Percentiles rank a stretch among this genome's conserved stretches.
phyloP scores from a whole-genome alignment of 1,140 invertebrate species.

The Hylaeus anthracinus region DNA sequence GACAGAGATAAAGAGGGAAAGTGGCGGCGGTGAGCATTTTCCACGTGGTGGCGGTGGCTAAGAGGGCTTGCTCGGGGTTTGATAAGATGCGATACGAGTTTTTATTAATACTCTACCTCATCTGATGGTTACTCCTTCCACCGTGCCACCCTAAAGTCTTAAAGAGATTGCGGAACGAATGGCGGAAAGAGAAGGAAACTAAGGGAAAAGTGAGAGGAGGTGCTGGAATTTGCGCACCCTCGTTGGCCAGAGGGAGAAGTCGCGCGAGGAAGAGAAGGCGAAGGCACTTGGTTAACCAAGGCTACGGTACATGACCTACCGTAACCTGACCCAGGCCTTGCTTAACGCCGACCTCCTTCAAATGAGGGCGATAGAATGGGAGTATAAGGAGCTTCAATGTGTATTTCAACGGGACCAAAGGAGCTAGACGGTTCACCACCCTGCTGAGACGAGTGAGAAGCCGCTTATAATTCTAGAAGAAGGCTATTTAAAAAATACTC shows the following conservation, averaged over 20 bases:
- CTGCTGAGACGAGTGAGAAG: not conserved
- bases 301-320: conserved; percentile 62
- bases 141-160: conserved; percentile 59
- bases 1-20: conserved; percentile 61
- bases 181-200: conserved; percentile 10
- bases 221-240: not conserved
- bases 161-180: conserved; percentile 67
- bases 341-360: conserved; percentile 57
- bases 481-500: not conserved
- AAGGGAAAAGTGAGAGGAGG: not conserved
- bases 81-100: conserved; percentile 69
- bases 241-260: not conserved
- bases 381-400: conserved; percentile 15
- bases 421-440: not conserved
- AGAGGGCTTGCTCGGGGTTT: conserved; percentile 55
- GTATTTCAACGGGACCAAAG: not conserved
- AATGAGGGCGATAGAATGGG: conserved; percentile 47
- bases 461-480: no score
- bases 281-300: conserved; percentile 51
- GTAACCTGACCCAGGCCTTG: conserved; percentile 58
- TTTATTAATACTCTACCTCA: conserved; percentile 69
- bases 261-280: conserved; percentile 15
- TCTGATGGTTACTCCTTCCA: conserved; percentile 52
- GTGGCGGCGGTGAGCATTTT: conserved; percentile 52
- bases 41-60: conserved; percentile 48